Percentiles rank a stretch among this genome's conserved stretches.
These are phyloP conservation scores for Hypsopygia costalis DNA, from an alignment of 2,888 invertebrate species.

Conservation along the genomic window DNA sequence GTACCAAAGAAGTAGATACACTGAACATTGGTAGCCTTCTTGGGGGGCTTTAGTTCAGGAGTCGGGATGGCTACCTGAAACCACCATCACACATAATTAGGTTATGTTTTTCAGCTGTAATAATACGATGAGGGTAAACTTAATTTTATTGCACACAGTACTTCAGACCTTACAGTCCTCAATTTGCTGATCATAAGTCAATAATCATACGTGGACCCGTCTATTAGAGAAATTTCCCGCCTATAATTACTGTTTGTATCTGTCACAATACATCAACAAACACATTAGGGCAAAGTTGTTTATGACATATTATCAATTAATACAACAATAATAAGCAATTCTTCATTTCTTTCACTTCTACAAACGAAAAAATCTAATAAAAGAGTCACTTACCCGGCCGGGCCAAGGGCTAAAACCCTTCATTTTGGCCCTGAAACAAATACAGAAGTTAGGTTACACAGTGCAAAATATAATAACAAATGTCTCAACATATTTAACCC, in stretches of 20 bases:
- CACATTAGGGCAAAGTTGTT: conserved; percentile 15
- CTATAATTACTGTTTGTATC: conserved; percentile 24
- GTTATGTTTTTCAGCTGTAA: conserved; percentile 24
- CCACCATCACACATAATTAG: conserved; percentile 16
- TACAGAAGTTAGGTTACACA: conserved; percentile 25
- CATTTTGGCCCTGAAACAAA: conserved; percentile 96
- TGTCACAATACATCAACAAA: conserved; percentile 25
- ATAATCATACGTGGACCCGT: conserved; percentile 20
- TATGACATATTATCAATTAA: conserved; percentile 8
- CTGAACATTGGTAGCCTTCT: conserved; percentile 86
- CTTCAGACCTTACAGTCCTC: no score
- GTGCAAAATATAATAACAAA: conserved; percentile 42
- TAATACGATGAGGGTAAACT: no score
- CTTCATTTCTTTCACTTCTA: conserved; percentile 12
- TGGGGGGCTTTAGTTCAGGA: conserved; percentile 86
- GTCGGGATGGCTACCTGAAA: conserved; percentile 91
- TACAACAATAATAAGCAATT: conserved; percentile 7
- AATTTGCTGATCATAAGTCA: background rate
- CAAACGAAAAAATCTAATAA: conserved; percentile 28
- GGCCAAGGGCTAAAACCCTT: conserved; percentile 98
- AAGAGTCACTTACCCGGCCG: conserved; percentile 91
- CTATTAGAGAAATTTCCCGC: conserved; percentile 58
- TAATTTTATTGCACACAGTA: no score
- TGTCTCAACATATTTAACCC: conserved; percentile 33
- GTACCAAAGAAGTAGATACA: conserved; percentile 97